These are phyloP conservation scores for Argyrosomus regius DNA, from an alignment of 2,797 vertebrate species.

Conservation along the genomic window DNA sequence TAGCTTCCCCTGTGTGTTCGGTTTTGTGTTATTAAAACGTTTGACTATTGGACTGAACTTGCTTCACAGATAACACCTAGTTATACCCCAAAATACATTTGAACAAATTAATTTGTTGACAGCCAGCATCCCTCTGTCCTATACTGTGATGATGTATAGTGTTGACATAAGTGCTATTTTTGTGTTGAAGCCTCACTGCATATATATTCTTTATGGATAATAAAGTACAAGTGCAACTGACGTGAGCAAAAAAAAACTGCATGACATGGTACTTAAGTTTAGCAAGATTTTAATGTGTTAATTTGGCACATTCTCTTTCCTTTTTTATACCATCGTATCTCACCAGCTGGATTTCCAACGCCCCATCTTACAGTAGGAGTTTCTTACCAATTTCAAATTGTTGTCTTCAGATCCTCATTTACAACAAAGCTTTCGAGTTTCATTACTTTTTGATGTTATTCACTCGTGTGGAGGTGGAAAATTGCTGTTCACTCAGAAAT, in stretches of 20 bases:
- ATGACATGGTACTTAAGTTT: not conserved
- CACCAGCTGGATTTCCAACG: conserved; percentile 15
- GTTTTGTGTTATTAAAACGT: not conserved
- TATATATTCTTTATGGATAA: not conserved
- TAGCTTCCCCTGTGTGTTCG: not conserved
- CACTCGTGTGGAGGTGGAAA: conserved; percentile 77
- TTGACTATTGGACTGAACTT: not conserved
- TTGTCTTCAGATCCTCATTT: conserved; percentile 55
- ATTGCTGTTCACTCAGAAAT: conserved; percentile 79
- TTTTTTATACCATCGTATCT: not conserved
- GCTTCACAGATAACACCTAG: not conserved
- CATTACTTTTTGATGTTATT: conserved; percentile 73
- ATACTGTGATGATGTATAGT: not conserved
- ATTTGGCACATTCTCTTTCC: not conserved
- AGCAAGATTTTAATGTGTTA: not conserved
- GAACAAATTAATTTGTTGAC: not conserved
- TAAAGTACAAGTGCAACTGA: not conserved
- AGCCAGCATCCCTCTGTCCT: not conserved
- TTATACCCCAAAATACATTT: not conserved
- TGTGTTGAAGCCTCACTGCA: not conserved
- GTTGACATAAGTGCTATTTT: not conserved
- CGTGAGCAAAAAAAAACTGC: not conserved
- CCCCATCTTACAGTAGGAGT: not conserved
- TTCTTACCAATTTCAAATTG: conserved; percentile 43
- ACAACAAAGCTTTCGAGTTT: conserved; percentile 57